Evolutionary conservation across 2,888 invertebrate genomes (phyloP).

Genomic region (Mactromeris polynyma): DNA sequence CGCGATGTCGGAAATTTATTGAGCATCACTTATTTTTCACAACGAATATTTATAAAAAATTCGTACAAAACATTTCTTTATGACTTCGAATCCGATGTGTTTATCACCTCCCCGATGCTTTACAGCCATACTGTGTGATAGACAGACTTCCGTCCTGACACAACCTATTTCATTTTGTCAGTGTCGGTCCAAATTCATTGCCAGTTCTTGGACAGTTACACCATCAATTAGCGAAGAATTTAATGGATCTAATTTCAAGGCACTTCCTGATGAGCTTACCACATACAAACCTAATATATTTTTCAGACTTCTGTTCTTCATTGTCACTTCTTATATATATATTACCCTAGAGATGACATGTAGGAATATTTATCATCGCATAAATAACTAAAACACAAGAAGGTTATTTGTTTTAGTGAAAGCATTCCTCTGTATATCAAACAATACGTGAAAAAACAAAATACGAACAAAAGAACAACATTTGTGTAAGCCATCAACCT

Average conservation of each 20-base stretch:
- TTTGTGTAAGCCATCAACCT: too few relatives aligned
- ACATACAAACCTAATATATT: neutral
- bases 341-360: neutral
- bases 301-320: neutral
- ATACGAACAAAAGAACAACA: too few relatives aligned
- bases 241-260: neutral
- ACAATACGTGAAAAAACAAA: too few relatives aligned
- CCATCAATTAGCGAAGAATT: neutral
- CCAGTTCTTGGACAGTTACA: neutral
- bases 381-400: neutral
- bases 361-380: neutral
- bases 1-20: neutral
- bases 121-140: neutral
- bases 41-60: neutral
- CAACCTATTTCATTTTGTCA: neutral
- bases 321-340: neutral
- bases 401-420: neutral
- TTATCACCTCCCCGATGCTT: neutral
- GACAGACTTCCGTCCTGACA: neutral
- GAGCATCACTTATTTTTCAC: too few relatives aligned
- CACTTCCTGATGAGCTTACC: neutral
- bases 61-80: neutral
- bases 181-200: neutral
- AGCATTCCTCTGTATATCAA: neutral
- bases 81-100: neutral